A percentile compares a stretch with the other conserved stretches of the same genome.
These are phyloP conservation scores for Mactra quadrangularis DNA, from an alignment of 1,140 invertebrate species.

Conservation along the genomic window DNA sequence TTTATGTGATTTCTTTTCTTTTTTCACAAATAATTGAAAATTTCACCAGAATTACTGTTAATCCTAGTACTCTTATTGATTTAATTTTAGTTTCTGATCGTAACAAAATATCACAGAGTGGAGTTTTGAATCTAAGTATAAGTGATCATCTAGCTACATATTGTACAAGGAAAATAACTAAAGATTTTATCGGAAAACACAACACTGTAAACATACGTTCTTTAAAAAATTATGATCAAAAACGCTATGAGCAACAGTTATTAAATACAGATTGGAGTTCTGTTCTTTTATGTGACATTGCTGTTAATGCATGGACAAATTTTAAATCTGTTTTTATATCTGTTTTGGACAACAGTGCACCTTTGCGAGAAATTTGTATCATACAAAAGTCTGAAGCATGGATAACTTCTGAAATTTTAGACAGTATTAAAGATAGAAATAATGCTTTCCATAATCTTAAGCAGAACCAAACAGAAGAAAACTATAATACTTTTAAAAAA, in stretches of 20 bases:
- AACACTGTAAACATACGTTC: slow-evolving; percentile 18
- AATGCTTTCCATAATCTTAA: slow-evolving; percentile 1
- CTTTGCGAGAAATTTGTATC: no score
- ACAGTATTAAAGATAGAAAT: neutral
- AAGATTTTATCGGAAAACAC: neutral
- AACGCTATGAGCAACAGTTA: neutral
- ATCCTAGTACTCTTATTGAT: slow-evolving; percentile 6
- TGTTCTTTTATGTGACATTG: neutral
- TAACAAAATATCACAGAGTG: slow-evolving; percentile 29
- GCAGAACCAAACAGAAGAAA: neutral
- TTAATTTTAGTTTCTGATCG: slow-evolving; percentile 1
- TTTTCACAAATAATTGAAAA: neutral
- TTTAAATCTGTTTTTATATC: slow-evolving; percentile 21
- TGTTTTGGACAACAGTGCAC: no score
- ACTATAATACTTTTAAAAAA: neutral
- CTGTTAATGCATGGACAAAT: slow-evolving; percentile 20
- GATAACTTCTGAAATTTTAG: neutral
- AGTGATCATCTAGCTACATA: slow-evolving; percentile 16
- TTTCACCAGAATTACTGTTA: neutral
- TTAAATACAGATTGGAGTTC: slow-evolving; percentile 7
- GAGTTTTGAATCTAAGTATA: slow-evolving; percentile 5
- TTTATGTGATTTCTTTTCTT: no score
- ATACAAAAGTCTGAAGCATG: neutral
- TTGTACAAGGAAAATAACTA: slow-evolving; percentile 19
- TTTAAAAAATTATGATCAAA: slow-evolving; percentile 23